Evolutionary conservation across 1,140 invertebrate genomes (phyloP).

Genomic region (Drosophila auraria): DNA sequence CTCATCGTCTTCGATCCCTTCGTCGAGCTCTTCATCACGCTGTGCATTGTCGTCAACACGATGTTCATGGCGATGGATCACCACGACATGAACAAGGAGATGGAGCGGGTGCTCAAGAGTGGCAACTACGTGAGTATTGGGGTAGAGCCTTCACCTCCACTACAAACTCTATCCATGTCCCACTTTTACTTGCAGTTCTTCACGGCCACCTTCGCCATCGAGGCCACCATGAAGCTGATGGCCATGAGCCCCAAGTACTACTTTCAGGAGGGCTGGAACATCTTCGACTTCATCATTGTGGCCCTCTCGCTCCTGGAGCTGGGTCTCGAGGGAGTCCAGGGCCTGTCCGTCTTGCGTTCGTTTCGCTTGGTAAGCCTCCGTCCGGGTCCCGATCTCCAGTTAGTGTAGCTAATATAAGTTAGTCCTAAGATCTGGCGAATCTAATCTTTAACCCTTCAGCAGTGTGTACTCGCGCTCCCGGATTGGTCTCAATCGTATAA

Average conservation of each 20-base stretch:
- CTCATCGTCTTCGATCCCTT: slow-evolving; percentile 98
- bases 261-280: slow-evolving; percentile 99
- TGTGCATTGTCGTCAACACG: slow-evolving; percentile 99
- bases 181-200: slow-evolving; percentile 91
- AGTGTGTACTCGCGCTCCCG: not conserved
- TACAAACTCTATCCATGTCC: too few species aligned
- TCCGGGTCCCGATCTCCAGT: not conserved
- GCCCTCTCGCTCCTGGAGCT: slow-evolving; percentile 97
- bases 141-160: too few species aligned
- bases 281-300: slow-evolving; percentile 99
- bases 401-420: slow-evolving; percentile 23
- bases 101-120: slow-evolving; percentile 93
- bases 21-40: slow-evolving; percentile 98
- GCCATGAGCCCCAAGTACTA: slow-evolving; percentile 99
- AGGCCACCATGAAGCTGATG: slow-evolving; percentile 97
- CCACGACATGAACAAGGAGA: slow-evolving; percentile 95
- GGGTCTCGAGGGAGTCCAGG: slow-evolving; percentile 96
- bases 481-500: not conserved
- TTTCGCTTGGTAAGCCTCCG: slow-evolving; percentile 96
- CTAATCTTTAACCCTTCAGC: slow-evolving; percentile 21
- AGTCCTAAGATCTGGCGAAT: slow-evolving; percentile 22
- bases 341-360: slow-evolving; percentile 97
- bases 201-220: slow-evolving; percentile 98
- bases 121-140: slow-evolving; percentile 95
- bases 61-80: slow-evolving; percentile 99